These are phyloP conservation scores for Xestia rhomboidea DNA, from an alignment of 2,888 invertebrate species.

Conservation along the genomic window DNA sequence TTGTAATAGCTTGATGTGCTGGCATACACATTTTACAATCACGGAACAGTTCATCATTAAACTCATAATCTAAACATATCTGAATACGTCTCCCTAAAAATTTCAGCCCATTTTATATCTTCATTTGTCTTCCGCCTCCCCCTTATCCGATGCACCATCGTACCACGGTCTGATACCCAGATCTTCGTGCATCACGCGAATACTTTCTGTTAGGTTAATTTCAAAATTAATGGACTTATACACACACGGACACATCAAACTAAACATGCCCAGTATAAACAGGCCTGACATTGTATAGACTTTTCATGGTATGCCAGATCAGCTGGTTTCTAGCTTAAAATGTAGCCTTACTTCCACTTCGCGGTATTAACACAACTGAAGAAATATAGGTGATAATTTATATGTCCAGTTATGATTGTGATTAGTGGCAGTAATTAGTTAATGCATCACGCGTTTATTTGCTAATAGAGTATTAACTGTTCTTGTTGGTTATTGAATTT, in stretches of 20 bases:
- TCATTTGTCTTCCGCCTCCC: slow-evolving; percentile 29
- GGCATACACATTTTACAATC: neutral
- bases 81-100: neutral
- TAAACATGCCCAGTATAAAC: neutral
- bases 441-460: slow-evolving; percentile 19
- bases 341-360: neutral
- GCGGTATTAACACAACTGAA: slow-evolving; percentile 25
- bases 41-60: neutral
- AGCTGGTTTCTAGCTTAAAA: neutral
- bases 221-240: slow-evolving; percentile 59
- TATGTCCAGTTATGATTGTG: slow-evolving; percentile 40
- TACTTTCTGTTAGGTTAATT: slow-evolving; percentile 70
- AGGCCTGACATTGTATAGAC: neutral
- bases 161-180: slow-evolving; percentile 75
- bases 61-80: slow-evolving; percentile 17
- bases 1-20: too few relatives aligned
- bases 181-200: slow-evolving; percentile 75
- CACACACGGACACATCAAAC: slow-evolving; percentile 12
- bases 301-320: neutral
- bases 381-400: slow-evolving; percentile 52
- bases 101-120: neutral
- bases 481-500: slow-evolving; percentile 9
- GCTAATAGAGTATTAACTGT: slow-evolving; percentile 30
- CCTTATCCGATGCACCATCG: slow-evolving; percentile 52
- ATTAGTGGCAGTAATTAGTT: slow-evolving; percentile 33